A percentile compares a stretch with the other conserved stretches of the same genome.
Evolutionary conservation across 1,140 invertebrate species (phyloP).

Genomic region (Dinoponera quadriceps): DNA sequence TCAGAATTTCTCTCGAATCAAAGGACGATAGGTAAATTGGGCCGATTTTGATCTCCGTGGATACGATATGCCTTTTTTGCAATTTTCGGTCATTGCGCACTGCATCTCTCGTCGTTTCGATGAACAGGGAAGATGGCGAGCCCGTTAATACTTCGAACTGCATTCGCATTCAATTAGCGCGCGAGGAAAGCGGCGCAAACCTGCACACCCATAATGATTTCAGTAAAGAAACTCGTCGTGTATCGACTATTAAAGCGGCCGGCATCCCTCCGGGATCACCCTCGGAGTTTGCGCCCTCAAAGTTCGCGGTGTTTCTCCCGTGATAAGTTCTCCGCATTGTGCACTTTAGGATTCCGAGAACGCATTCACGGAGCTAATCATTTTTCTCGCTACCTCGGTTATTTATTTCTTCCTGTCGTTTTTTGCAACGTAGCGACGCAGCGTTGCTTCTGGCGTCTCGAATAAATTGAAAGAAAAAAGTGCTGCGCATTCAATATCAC

Average conservation of each 20-base stretch:
- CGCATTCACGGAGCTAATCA: no score
- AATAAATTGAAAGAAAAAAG: no score
- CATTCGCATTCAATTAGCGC: slow-evolving; percentile 9
- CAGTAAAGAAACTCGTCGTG: not conserved
- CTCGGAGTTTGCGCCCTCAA: not conserved
- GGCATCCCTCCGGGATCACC: not conserved
- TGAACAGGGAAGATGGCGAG: not conserved
- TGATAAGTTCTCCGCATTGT: no score
- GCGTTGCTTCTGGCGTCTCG: no score
- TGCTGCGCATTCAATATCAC: no score
- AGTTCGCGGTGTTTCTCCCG: no score
- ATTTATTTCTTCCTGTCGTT: not conserved
- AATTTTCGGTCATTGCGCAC: slow-evolving; percentile 6
- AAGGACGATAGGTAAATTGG: no score
- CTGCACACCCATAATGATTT: not conserved
- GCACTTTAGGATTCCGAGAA: no score
- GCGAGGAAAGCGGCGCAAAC: not conserved
- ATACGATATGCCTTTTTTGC: no score
- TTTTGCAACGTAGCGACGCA: no score
- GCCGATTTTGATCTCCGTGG: no score
- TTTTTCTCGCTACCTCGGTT: not conserved
- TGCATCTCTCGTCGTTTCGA: not conserved
- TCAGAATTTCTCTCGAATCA: no score
- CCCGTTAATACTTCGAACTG: slow-evolving; percentile 1
- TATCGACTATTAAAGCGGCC: not conserved